Percentiles rank a stretch among this genome's conserved stretches.
phyloP scores from a whole-genome alignment of 1,140 invertebrate genomes.

The Ips typographus region DNA sequence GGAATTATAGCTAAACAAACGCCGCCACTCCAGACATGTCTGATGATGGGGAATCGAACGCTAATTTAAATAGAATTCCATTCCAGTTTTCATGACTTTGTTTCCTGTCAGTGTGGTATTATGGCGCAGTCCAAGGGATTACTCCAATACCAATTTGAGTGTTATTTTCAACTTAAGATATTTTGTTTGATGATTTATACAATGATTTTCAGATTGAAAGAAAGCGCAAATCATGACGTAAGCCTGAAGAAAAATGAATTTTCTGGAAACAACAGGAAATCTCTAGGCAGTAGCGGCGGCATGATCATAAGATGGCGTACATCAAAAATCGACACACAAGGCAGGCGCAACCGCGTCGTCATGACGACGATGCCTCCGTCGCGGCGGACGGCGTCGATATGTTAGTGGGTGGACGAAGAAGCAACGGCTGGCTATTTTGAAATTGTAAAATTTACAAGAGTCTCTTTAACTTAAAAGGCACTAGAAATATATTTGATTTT shows the following conservation, averaged over 20 bases:
- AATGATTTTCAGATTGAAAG: too few species aligned
- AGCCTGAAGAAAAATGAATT: too few species aligned
- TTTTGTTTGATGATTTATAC: too few species aligned
- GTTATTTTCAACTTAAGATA: too few species aligned
- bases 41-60: slow-evolving; percentile 6
- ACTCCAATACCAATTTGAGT: too few species aligned
- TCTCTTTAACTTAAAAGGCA: background rate
- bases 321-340: slow-evolving; percentile 48
- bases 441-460: background rate
- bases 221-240: too few species aligned
- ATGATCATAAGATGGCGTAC: slow-evolving; percentile 47
- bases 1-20: slow-evolving; percentile 52
- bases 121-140: too few species aligned
- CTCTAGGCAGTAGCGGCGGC: slow-evolving; percentile 19
- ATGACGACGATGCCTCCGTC: slow-evolving; percentile 42
- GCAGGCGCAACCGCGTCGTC: slow-evolving; percentile 44
- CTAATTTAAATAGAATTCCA: slow-evolving; percentile 6
- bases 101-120: too few species aligned
- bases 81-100: too few species aligned
- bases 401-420: slow-evolving; percentile 23
- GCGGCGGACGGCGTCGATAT: slow-evolving; percentile 45
- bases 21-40: slow-evolving; percentile 22
- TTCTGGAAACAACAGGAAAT: background rate
- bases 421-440: background rate
- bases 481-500: too few species aligned